Evolutionary conservation across 64 coral and sea anemone species (phyloP).

Genomic region (Stichodactyla helianthus): DNA sequence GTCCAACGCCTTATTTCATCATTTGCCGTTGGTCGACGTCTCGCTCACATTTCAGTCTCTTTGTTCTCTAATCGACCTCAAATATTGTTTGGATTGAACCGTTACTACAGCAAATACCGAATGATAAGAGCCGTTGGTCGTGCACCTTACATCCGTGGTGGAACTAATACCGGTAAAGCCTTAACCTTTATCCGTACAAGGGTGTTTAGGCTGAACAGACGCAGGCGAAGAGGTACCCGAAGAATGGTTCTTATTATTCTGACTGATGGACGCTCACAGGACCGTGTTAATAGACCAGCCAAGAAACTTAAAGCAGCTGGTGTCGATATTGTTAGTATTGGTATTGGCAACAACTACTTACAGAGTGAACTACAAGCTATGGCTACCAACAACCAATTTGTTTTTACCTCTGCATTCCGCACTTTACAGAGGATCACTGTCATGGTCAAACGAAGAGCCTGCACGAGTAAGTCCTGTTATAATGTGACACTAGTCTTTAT

Average conservation of each 20-base stretch:
- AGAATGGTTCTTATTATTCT: constrained; percentile 44
- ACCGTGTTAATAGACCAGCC: constrained; percentile 25
- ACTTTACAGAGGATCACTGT: constrained; percentile 23
- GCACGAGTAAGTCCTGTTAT: constrained; percentile 10
- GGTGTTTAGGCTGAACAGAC: not conserved
- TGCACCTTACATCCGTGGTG: constrained; percentile 31
- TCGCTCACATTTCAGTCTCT: constrained; percentile 6
- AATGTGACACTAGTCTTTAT: no score
- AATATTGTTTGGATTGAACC: not conserved
- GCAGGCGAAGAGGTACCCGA: not conserved
- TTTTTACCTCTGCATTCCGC: constrained; percentile 37
- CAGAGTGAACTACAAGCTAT: constrained; percentile 22
- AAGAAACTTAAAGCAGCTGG: constrained; percentile 12
- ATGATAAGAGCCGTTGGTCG: constrained; percentile 32
- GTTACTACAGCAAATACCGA: constrained; percentile 11
- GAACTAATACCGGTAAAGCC: constrained; percentile 33
- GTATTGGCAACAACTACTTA: constrained; percentile 6
- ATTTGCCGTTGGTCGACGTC: constrained; percentile 6
- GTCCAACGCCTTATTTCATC: constrained; percentile 6
- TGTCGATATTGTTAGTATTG: constrained; percentile 23
- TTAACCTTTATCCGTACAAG: constrained; percentile 6
- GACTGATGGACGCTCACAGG: constrained; percentile 38
- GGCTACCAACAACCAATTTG: constrained; percentile 22
- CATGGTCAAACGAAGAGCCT: constrained; percentile 8
- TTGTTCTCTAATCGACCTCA: constrained; percentile 11